These are phyloP conservation scores for Caenorhabditis inopinata DNA, from an alignment of 1,140 invertebrate genomes.

Conservation along the genomic window DNA sequence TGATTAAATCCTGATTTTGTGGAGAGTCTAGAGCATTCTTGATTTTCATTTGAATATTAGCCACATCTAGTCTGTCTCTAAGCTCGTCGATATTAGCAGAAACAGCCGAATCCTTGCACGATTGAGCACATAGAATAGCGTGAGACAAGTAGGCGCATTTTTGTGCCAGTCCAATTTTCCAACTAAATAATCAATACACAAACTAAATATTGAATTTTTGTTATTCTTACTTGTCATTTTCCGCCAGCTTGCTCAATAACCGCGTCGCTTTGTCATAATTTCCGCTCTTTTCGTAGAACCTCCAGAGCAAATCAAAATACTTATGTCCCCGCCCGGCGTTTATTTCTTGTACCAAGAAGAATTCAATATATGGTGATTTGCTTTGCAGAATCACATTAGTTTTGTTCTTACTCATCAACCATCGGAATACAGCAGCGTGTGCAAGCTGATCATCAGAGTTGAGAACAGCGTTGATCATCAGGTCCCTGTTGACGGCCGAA, in stretches of 20 bases:
- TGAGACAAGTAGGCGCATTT: slow-evolving; percentile 78
- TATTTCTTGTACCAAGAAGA: slow-evolving; percentile 72
- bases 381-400: slow-evolving; percentile 61
- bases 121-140: slow-evolving; percentile 80
- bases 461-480: slow-evolving; percentile 54
- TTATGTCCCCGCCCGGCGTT: slow-evolving; percentile 45
- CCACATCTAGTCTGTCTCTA: slow-evolving; percentile 84
- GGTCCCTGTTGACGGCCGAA: background rate
- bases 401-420: slow-evolving; percentile 74
- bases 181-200: too few species aligned
- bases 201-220: too few species aligned
- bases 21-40: slow-evolving; percentile 39
- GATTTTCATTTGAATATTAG: slow-evolving; percentile 56
- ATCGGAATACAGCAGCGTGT: slow-evolving; percentile 87
- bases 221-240: slow-evolving; percentile 75
- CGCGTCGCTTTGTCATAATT: slow-evolving; percentile 89
- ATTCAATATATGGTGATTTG: slow-evolving; percentile 78
- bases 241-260: slow-evolving; percentile 83
- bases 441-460: slow-evolving; percentile 79
- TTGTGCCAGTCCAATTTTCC: slow-evolving; percentile 24
- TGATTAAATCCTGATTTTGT: background rate
- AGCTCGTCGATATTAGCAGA: slow-evolving; percentile 74
- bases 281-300: slow-evolving; percentile 86
- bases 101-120: slow-evolving; percentile 68
- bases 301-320: slow-evolving; percentile 83